Percentiles rank a stretch among this genome's conserved stretches.
These are phyloP conservation scores for Caenorhabditis macrosperma DNA, from an alignment of 2,888 invertebrate genomes.

Conservation along the genomic window DNA sequence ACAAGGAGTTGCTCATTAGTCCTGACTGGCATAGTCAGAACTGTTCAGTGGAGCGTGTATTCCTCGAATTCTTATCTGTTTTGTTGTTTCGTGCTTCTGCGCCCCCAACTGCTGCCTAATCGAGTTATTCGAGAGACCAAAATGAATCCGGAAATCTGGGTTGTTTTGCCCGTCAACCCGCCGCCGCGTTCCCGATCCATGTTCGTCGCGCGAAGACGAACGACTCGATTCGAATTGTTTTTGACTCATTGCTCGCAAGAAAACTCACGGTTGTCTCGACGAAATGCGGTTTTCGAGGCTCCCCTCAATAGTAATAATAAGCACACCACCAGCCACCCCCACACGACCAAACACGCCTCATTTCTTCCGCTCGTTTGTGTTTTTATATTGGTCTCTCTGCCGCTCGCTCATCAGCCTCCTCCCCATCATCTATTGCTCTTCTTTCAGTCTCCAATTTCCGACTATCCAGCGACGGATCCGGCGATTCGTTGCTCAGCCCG, in stretches of 20 bases:
- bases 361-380: conserved; percentile 26
- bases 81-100: neutral
- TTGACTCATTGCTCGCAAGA: neutral
- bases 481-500: conserved; percentile 55
- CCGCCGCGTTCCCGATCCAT: neutral
- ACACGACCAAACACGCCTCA: conserved; percentile 31
- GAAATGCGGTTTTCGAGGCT: neutral
- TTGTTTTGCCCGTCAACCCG: conserved; percentile 13
- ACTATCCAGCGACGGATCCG: conserved; percentile 65
- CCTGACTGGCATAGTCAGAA: too few species aligned
- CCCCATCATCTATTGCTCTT: neutral
- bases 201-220: too few species aligned
- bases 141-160: conserved; percentile 7
- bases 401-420: too few species aligned
- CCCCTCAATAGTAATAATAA: conserved; percentile 28
- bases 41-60: too few species aligned
- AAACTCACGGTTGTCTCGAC: too few species aligned
- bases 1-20: neutral
- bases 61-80: neutral
- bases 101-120: neutral
- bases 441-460: conserved; percentile 50
- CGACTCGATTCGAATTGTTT: conserved; percentile 6
- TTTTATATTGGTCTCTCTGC: conserved; percentile 22
- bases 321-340: conserved; percentile 7
- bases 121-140: neutral